Base-by-base conservation (phyloP, 2,113 vertebrate genomes). In the Grantiella picta region DNA sequence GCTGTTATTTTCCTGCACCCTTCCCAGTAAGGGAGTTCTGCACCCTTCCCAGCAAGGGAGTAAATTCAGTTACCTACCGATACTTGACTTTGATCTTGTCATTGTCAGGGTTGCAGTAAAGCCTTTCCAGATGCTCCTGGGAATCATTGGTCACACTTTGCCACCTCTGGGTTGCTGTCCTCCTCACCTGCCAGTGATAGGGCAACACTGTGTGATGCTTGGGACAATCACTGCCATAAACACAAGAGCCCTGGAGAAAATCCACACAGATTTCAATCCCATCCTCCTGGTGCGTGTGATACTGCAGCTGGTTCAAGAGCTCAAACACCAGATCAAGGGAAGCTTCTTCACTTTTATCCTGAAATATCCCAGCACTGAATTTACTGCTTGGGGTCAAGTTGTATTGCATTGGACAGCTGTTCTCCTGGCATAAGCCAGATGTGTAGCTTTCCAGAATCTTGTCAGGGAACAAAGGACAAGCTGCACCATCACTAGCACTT, bases 41-140 rank as follows among this genome's bases (percentile, higher is more conserved):
- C n/a, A 54, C 29, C 52, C 29, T 53, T 40, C 53, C 69, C 13
- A 60, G 45, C 22, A 38, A 69, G 42, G 35, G 35, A 86, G 38
- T 60, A 36, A 78, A 95, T 16, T 23, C 19, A 53, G 50, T 42
- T 91, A 99, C 99, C 98, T 98, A 99, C 99, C 99, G 97, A 91
- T 98, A 99, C 78, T 99, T 99, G 95, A 99, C 98, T 97, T 98
- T 98, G 98, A 99, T 98, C 94, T 99, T 98, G 59, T 99, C 99
- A 45, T 99, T 99, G 98, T 99, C 99, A 33, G 99, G 99, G 97
- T 99, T 99, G 98, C 99, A 99, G 97, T 99, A 99, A 70, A 99
- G 99, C 96, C 99, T 98, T 96, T 99, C 99, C 98, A 99, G 98
- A 95, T 99, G 99, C 95, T 99, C 99, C 98, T 99, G 99, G 72